Percentiles rank a stretch among this genome's conserved stretches.
phyloP scores from a whole-genome alignment of 2,113 vertebrate species.

The Aleadryas rufinucha region DNA sequence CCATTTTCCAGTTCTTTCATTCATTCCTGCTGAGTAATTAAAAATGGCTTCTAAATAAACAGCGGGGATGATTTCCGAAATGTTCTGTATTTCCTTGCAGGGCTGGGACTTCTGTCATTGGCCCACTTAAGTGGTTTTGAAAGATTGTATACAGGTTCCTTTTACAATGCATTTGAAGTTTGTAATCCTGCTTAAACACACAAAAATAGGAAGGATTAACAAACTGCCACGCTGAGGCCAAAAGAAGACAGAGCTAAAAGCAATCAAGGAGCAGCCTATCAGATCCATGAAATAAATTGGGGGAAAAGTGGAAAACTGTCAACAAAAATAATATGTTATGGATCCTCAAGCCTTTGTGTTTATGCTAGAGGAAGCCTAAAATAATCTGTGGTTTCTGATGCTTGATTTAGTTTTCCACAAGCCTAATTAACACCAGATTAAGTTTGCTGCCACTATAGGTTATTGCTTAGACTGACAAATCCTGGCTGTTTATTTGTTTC shows the following conservation, averaged over 20 bases:
- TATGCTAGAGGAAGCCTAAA: conserved; percentile 78
- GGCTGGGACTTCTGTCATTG: conserved; percentile 51
- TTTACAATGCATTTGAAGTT: conserved; percentile 85
- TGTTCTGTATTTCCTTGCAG: conserved; percentile 61
- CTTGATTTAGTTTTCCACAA: conserved; percentile 89
- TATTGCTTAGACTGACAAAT: conserved; percentile 73
- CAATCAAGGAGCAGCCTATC: conserved; percentile 70
- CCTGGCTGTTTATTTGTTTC: conserved; percentile 69
- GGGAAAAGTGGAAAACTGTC: conserved; percentile 71
- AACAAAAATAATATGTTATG: conserved; percentile 74
- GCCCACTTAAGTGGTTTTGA: conserved; percentile 83
- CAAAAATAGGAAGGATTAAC: conserved; percentile 82
- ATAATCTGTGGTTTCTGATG: conserved; percentile 85
- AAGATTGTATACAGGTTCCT: conserved; percentile 86
- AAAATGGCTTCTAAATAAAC: conserved; percentile 88
- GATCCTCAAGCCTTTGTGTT: conserved; percentile 69
- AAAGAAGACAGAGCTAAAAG: conserved; percentile 68
- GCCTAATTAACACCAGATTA: conserved; percentile 87
- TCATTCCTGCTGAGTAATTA: conserved; percentile 75
- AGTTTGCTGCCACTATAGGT: conserved; percentile 76
- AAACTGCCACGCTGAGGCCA: conserved; percentile 65
- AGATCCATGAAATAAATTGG: conserved; percentile 45
- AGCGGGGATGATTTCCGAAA: conserved; percentile 77
- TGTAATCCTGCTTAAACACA: conserved; percentile 75
- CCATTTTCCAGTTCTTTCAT: conserved; percentile 70